Evolutionary conservation across 2,113 vertebrate genomes (phyloP).

Genomic region (Thinocorus orbignyianus): DNA sequence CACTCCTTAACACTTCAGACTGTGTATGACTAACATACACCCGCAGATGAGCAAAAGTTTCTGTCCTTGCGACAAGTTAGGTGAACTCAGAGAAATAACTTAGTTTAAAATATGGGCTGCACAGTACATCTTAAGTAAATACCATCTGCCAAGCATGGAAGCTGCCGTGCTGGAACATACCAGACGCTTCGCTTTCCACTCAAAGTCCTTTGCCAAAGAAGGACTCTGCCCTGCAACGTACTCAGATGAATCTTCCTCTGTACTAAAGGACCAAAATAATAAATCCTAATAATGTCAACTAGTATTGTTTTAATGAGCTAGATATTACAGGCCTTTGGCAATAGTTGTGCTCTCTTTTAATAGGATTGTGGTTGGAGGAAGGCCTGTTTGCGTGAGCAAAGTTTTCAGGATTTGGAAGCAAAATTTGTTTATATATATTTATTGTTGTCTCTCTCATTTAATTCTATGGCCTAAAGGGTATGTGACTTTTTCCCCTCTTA

Average conservation of each 20-base stretch:
- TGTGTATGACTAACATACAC: neutral
- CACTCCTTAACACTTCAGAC: neutral
- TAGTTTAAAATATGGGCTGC: neutral
- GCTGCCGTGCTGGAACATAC: slow-evolving; percentile 6
- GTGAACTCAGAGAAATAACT: neutral
- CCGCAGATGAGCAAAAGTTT: neutral
- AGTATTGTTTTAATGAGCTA: slow-evolving; percentile 29
- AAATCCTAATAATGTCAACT: slow-evolving; percentile 29
- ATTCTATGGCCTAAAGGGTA: neutral
- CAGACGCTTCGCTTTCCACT: neutral
- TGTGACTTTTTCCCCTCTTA: neutral
- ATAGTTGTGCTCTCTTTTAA: neutral
- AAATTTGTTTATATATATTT: neutral
- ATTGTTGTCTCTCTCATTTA: neutral
- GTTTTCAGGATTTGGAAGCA: neutral
- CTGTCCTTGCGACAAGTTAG: slow-evolving; percentile 2
- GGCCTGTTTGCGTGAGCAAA: neutral
- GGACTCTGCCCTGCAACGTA: slow-evolving; percentile 9
- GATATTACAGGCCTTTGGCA: neutral
- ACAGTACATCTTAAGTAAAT: neutral
- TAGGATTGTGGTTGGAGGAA: neutral
- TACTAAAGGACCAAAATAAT: slow-evolving; percentile 23
- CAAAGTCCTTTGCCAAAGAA: slow-evolving; percentile 45
- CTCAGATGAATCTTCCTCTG: slow-evolving; percentile 1
- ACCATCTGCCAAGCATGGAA: neutral